Evolutionary conservation across 2,888 invertebrate genomes (phyloP).

Genomic region (Hymenopus coronatus): DNA sequence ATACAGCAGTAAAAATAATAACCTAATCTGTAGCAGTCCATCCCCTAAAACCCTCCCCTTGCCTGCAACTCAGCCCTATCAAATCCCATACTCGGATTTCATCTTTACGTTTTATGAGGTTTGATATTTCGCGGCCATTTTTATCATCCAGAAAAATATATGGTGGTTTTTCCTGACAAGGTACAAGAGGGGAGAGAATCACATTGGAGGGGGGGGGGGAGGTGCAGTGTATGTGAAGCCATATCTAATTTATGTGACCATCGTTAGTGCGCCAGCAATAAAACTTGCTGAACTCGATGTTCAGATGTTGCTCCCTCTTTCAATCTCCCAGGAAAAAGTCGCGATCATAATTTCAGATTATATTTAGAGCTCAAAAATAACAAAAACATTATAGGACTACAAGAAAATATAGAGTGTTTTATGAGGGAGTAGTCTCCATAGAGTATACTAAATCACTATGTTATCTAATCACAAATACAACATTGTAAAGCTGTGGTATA

Average conservation of each 20-base stretch:
- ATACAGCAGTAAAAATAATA: conserved; percentile 4
- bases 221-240: conserved; percentile 1
- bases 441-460: background rate
- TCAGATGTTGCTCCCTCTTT: background rate
- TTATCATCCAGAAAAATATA: conserved; percentile 11
- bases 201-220: background rate
- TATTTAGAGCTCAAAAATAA: background rate
- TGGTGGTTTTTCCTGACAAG: background rate
- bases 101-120: conserved; percentile 13
- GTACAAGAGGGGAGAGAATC: background rate
- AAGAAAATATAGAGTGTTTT: background rate
- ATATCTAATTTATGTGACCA: conserved; percentile 7
- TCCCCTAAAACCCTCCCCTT: background rate
- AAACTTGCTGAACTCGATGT: background rate
- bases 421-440: background rate
- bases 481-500: too few species aligned
- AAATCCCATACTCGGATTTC: background rate
- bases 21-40: background rate
- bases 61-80: background rate
- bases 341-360: background rate
- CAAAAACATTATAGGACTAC: background rate
- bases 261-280: background rate
- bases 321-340: background rate
- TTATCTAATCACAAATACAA: background rate
- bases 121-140: conserved; percentile 21